Evolutionary conservation across 2,888 invertebrate genomes (phyloP), one percentile per base, ranked within the genome.

Genomic region (Psylliodes chrysocephalus): DNA sequence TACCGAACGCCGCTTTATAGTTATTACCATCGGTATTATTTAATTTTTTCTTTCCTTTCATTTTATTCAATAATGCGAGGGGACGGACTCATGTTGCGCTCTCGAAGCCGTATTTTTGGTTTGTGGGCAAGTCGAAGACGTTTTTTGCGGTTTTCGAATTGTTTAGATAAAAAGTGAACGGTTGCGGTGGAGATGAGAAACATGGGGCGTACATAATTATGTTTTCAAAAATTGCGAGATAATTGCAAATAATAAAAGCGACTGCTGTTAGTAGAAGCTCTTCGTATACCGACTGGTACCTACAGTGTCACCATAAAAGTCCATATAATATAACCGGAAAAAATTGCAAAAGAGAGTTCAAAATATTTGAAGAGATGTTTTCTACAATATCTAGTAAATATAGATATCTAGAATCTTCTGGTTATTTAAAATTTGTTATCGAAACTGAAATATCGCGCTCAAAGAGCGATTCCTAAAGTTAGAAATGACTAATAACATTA

Each of bases 1-100:
- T 64, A 62, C 66, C 54, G 57, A 66, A 60, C 38, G 52, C 52
- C 44, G 59, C 49, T 55, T 55, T 55, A 49, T 55, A 61, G 61
- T 55, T 55, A 55, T 61, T 53, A 61, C 61, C 47, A 47, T 53
- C 54, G 35, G 46, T 61, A 40, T 57, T 57, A 49, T 57, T 59
- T 59, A 59, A 59, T 51, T 49, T 59, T 59, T 59, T 59, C 49
- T 28, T 59, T 59, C 59, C 59, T 59, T 59, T 59, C 59, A 18
- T 56, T 59, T 59, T 59, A 49, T 59, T 59, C 49, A 40, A 59
- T 59, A 59, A 46, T 40, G 28, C 49, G 19, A 30, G 40, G 59
- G 59, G 59, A 25, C 38, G 49, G 59, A 51, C 59, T 49, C 18
- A 30, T 46, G 46, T 30, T 14, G 51, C n/a, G 33, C 8, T 40